phyloP scores from a whole-genome alignment of 2,888 invertebrate genomes.

The Watsonalla binaria region DNA sequence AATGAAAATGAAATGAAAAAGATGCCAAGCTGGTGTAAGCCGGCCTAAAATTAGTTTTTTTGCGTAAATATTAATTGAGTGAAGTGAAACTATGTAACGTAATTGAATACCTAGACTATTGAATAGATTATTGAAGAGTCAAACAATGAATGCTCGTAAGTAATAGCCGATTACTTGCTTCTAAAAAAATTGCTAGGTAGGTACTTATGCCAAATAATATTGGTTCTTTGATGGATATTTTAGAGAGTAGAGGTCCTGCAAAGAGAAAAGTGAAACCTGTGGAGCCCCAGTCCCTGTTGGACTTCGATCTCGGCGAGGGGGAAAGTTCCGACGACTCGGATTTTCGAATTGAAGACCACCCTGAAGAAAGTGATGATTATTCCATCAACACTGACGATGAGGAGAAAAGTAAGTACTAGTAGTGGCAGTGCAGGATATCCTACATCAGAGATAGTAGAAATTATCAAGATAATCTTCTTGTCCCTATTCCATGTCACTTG shows the following conservation, averaged over 20 bases:
- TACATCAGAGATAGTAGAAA: too few species aligned
- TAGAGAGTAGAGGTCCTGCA: constrained; percentile 82
- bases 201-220: background rate
- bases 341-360: constrained; percentile 93
- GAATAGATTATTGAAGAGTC: background rate
- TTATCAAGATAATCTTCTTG: too few species aligned
- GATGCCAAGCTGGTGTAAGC: background rate
- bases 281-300: constrained; percentile 85
- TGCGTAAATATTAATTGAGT: background rate
- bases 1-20: too few species aligned
- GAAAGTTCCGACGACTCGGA: constrained; percentile 97
- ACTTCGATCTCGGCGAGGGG: constrained; percentile 92
- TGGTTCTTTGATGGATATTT: constrained; percentile 9
- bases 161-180: constrained; percentile 5
- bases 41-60: background rate
- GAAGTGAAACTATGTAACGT: too few species aligned
- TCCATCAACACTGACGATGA: constrained; percentile 84
- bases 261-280: constrained; percentile 90
- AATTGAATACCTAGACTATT: too few species aligned
- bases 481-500: too few species aligned
- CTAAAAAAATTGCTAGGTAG: background rate
- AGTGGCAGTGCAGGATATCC: too few species aligned
- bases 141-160: constrained; percentile 38
- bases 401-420: constrained; percentile 67
- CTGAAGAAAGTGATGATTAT: constrained; percentile 86